Evolutionary conservation across 2,888 invertebrate species (phyloP), one percentile per base, ranked within the genome.

Genomic region (Norana najaformis): DNA sequence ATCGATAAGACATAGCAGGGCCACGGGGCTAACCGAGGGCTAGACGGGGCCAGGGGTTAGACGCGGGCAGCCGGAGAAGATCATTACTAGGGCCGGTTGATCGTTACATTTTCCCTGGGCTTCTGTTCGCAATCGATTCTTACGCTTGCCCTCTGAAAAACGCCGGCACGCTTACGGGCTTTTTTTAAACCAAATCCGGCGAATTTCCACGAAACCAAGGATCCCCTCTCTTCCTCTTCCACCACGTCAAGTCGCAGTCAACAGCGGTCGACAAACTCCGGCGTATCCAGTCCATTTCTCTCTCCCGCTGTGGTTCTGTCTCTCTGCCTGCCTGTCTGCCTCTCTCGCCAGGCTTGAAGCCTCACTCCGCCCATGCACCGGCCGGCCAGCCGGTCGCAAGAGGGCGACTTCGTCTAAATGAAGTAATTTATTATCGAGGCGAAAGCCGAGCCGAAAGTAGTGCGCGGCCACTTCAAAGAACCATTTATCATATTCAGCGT

Each of bases 391-490:
- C 69, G n/a, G 8, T 69, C n/a, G n/a, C n/a, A 53, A 53, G 20
- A 85, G 5, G 85, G 36, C 36, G 85, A 85, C 8, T 85, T 85
- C 85, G 85, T 36, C 69, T 69, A 69, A 69, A n/a, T n/a, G 69
- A 69, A n/a, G 69, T 69, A 69, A 69, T 69, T 69, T 69, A 69
- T 69, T 69, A 69, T n/a, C 30, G 69, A 69, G 69, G 69, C 69
- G 69, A 85, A 85, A 35, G 85, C 37, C 85, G 85, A 36, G 69
- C 85, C 85, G 85, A 85, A 85, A 85, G 85, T 85, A 85, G 85
- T 85, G 85, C 85, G 37, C 85, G 8, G 36, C 35, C 85, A 36
- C 85, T 85, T 85, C 85, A 85, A 1, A 85, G 85, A 85, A 85
- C 18, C 85, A 85, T 85, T 37, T 36, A 85, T 85, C 85, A 85